Base-by-base conservation (phyloP, 2,113 vertebrate species). In the Cebus imitator region DNA sequence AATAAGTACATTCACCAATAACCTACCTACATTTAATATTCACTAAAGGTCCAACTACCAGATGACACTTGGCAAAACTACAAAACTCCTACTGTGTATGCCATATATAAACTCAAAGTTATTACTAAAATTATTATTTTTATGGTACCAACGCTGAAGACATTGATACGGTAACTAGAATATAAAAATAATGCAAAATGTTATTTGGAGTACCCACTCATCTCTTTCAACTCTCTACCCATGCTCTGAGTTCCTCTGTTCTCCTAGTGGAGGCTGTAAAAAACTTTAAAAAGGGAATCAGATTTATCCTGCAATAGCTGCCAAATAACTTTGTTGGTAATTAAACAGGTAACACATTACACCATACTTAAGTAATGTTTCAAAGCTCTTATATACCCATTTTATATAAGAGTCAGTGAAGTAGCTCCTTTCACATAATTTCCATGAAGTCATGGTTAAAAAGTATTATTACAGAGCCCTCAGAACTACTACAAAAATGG, bases 401-500 rank as follows among this genome's bases (percentile, higher is more conserved):
- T 64, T 64, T 64, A 64, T 32, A 32, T 72, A 93, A 73, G 35
- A 93, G 55, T 95, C 82, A 80, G 48, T 72, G 64, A 68, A 93
- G 55, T 35, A 43, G 40, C 73, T 89, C 37, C 55, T 93, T 88
- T 92, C 50, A 55, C 48, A 68, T 66, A 76, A 88, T 32, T 64
- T 94, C 78, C 88, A 82, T 72, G 68, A 97, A 50, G 93, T 91
- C 68, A 76, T 14, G 48, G 23, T 86, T 87, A 80, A 97, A 97
- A 95, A 64, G 89, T 91, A 89, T 75, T 93, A 95, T 81, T 79
- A 90, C 30, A 48, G 72, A 84, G 8, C 11, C 50, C 76, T 92
- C n/a, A 90, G 90, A 95, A 94, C 94, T 45, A 95, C 96, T 55
- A 80, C 43, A 92, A 58, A 89, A 94, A 95, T 32, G 70, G 89